Conservation (phyloP, 1,140 invertebrate species). For the Oryzaephilus surinamensis region DNA sequence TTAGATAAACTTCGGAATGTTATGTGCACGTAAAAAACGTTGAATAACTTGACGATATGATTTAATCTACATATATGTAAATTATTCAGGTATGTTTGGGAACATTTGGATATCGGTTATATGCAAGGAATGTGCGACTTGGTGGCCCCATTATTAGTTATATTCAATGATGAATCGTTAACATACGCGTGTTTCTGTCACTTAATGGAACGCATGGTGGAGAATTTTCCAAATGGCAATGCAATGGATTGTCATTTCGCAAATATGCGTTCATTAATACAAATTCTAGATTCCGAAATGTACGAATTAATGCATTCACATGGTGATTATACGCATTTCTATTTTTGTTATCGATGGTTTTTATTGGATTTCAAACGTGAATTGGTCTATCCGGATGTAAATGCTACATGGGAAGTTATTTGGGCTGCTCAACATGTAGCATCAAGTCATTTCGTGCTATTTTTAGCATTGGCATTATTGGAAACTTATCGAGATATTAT, state of each 20-base stretch:
- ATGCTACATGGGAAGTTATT: slow-evolving; percentile 89
- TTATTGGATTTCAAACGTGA: slow-evolving; percentile 67
- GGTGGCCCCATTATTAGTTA: slow-evolving; percentile 82
- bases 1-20: slow-evolving; percentile 89
- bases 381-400: slow-evolving; percentile 83
- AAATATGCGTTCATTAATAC: slow-evolving; percentile 79
- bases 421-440: slow-evolving; percentile 86
- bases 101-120: slow-evolving; percentile 82
- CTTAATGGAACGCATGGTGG: slow-evolving; percentile 79
- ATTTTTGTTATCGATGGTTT: slow-evolving; percentile 94
- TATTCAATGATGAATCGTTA: slow-evolving; percentile 85
- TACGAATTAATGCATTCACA: slow-evolving; percentile 91
- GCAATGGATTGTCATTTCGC: slow-evolving; percentile 93
- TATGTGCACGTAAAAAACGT: slow-evolving; percentile 78
- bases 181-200: slow-evolving; percentile 86
- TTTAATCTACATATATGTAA: slow-evolving; percentile 4
- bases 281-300: slow-evolving; percentile 87
- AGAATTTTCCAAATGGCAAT: slow-evolving; percentile 87
- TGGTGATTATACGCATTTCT: slow-evolving; percentile 94
- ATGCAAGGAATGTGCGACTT: slow-evolving; percentile 95
- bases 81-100: slow-evolving; percentile 85
- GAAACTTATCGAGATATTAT: slow-evolving; percentile 92
- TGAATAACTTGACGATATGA: neutral
- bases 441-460: slow-evolving; percentile 83
- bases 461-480: slow-evolving; percentile 82